A percentile compares a stretch with the other conserved stretches of the same genome.
Evolutionary conservation across 2,797 vertebrate species (phyloP).

Genomic region (Arnoldichthys spilopterus): DNA sequence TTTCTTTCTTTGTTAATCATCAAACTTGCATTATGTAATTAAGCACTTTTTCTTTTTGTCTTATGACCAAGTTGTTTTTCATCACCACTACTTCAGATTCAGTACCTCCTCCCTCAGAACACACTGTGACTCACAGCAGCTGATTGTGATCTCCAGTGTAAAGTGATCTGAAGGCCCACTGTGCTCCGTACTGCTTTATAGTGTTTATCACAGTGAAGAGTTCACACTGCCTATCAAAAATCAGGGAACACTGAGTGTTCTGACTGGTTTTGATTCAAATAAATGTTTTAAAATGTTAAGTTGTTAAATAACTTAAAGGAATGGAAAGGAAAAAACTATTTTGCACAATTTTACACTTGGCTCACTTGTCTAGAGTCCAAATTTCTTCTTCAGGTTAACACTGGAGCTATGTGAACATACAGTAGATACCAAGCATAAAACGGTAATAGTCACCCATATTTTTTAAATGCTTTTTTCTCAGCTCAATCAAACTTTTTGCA

Average conservation of each 20-base stretch:
- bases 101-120: constrained; percentile 14
- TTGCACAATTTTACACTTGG: too few species aligned
- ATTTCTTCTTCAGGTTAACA: too few species aligned
- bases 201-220: not conserved
- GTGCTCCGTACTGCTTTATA: not conserved
- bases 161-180: not conserved
- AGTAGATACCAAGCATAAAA: too few species aligned
- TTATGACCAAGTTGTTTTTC: not conserved
- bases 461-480: too few species aligned
- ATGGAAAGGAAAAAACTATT: too few species aligned
- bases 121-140: constrained; percentile 18
- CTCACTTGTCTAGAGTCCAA: too few species aligned
- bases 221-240: not conserved
- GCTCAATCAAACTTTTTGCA: too few species aligned
- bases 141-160: not conserved
- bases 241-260: not conserved
- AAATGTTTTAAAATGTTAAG: not conserved
- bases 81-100: not conserved
- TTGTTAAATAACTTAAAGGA: not conserved
- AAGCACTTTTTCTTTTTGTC: not conserved
- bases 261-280: not conserved
- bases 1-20: constrained; percentile 19
- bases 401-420: too few species aligned
- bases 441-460: too few species aligned
- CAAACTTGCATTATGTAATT: constrained; percentile 25